phyloP scores from a whole-genome alignment of 2,797 vertebrate species.

The Halcyon badia region DNA sequence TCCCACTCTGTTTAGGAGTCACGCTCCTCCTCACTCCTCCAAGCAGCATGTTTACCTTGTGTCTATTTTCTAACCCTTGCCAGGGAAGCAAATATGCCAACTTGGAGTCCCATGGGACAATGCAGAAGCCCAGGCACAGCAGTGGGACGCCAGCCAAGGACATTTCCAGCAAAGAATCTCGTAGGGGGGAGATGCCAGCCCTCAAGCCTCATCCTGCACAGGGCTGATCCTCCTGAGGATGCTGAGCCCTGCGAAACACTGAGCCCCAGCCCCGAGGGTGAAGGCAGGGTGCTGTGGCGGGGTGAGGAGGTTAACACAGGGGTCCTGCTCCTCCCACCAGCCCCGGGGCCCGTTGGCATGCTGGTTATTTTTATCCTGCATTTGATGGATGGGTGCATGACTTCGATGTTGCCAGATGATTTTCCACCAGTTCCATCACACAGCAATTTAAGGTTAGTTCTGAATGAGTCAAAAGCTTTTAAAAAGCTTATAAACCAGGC shows the following conservation, averaged over 20 bases:
- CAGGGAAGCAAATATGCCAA: not conserved
- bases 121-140: not conserved
- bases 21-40: not conserved
- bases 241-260: not conserved
- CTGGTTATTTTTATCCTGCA: constrained; percentile 52
- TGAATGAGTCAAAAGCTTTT: constrained; percentile 63
- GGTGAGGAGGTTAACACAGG: not conserved
- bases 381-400: not conserved
- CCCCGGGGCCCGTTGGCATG: not conserved
- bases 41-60: not conserved
- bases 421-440: constrained; percentile 48
- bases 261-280: rapidly evolving
- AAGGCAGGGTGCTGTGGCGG: not conserved
- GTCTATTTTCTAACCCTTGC: not conserved
- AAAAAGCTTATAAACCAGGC: constrained; percentile 50
- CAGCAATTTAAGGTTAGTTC: constrained; percentile 63
- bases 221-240: not conserved
- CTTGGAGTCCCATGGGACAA: rapidly evolving
- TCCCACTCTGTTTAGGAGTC: not conserved
- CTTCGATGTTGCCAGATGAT: constrained; percentile 3
- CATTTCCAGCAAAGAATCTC: not conserved
- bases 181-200: not conserved
- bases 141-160: not conserved
- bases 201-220: not conserved
- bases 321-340: not conserved